Evolutionary conservation across 2,113 vertebrate species (phyloP).

Genomic region (Xyrauchen texanus): DNA sequence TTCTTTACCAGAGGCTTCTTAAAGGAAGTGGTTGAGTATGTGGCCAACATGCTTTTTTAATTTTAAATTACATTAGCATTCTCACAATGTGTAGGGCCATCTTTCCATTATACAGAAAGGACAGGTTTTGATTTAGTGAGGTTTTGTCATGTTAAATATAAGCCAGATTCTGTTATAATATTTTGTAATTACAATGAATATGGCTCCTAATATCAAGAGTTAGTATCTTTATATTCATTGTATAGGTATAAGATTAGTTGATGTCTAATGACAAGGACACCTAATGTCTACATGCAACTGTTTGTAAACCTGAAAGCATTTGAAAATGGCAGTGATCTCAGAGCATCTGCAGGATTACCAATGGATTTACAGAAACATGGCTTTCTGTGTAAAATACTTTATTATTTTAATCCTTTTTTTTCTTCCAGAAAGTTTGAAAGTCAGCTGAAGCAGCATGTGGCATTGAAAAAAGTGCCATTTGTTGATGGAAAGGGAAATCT

Average conservation of each 20-base stretch:
- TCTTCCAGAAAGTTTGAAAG: slow-evolving; percentile 75
- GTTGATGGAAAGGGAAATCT: slow-evolving; percentile 83
- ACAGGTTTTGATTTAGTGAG: not conserved
- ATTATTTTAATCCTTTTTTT: not conserved
- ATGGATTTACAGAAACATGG: too few relatives aligned
- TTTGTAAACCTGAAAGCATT: too few relatives aligned
- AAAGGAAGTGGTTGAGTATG: slow-evolving; percentile 79
- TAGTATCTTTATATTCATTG: too few relatives aligned
- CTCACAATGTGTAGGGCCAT: not conserved
- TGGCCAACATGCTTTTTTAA: slow-evolving; percentile 8
- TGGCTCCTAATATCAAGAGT: too few relatives aligned
- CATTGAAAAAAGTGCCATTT: slow-evolving; percentile 89
- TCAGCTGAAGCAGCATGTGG: slow-evolving; percentile 82
- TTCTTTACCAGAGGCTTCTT: slow-evolving; percentile 90
- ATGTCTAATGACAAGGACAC: too few relatives aligned
- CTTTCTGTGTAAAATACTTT: not conserved
- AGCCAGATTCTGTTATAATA: too few relatives aligned
- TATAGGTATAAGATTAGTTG: too few relatives aligned
- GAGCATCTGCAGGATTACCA: too few relatives aligned
- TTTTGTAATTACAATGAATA: too few relatives aligned
- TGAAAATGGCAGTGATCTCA: too few relatives aligned
- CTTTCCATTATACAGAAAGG: not conserved
- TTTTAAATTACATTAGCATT: not conserved
- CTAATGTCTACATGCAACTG: too few relatives aligned
- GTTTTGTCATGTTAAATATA: not conserved